Base-by-base conservation (phyloP, 1,140 invertebrate genomes). In the Protaetia brevitarsis region DNA sequence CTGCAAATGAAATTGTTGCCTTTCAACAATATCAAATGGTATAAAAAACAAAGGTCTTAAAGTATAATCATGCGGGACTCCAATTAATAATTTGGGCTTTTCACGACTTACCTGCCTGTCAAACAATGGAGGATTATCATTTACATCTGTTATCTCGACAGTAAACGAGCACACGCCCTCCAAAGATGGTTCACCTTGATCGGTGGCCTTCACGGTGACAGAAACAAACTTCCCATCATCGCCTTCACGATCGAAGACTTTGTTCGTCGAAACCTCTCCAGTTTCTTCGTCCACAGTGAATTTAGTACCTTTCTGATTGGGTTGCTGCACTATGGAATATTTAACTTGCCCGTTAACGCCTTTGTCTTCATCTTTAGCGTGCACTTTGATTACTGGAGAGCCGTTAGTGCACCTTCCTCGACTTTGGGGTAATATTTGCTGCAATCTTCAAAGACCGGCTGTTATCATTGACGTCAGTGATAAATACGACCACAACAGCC, bases 111-210 rank as follows among this genome's bases (percentile, higher is more conserved):
- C 94, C 86, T 96, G 94, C 83, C 95, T 85, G 81, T 96, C 94
- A 80, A 97, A 97, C 21, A 97, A 80, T 2, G 94, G 95, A 11
- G 94, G 93, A 80, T 96, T 96, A 73, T 93, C 95, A 74, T 97
- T 97, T 1, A 95, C 92, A 78, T 97, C 95, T 0, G 94, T 95
- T 29, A 97, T 96, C 83, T 97, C 95, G 30, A 97, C 95, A 3
- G 94, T 96, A 75, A 97, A 97, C 0, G 94, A 96, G 76, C 95
- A 97, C 66, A 97, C 94, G 30, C 95, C 94, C 81, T 97, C 95
- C 63, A 97, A 77, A 3, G 92, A 94, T 8, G 95, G 94, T 79
- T 95, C 93, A n/a, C 95, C 95, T 77, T 96, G 92, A 86, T 97
- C 95, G 0, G 94, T 96, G 3, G 95, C 95, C 81, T 97, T 97